Conservation (phyloP, 2,888 invertebrate genomes). For the Melanostoma scalare region DNA sequence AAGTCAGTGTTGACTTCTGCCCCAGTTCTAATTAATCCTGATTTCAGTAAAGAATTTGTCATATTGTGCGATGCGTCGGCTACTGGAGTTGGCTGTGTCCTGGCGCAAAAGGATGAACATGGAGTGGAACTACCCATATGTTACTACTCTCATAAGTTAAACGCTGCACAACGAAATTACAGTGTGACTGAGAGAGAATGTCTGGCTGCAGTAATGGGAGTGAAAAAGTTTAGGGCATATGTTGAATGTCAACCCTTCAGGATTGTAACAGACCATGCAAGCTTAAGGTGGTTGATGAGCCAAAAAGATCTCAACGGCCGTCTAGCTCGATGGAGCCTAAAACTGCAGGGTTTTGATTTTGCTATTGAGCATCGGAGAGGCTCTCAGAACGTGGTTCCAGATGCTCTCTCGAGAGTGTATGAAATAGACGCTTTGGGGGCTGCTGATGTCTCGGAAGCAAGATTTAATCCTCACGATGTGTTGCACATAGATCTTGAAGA, state of each 20-base stretch:
- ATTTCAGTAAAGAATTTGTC: neutral
- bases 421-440: neutral
- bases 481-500: neutral
- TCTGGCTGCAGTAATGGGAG: neutral
- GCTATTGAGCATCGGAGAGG: neutral
- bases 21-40: neutral
- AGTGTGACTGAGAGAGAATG: too few relatives aligned
- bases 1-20: too few relatives aligned
- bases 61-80: neutral
- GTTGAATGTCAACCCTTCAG: neutral
- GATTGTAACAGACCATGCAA: neutral
- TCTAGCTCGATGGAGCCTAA: neutral
- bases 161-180: neutral
- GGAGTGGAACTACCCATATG: slow-evolving; percentile 4
- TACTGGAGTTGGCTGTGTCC: neutral
- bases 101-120: slow-evolving; percentile 1
- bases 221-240: neutral
- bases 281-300: neutral
- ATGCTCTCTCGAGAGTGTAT: neutral
- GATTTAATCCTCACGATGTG: neutral
- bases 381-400: neutral
- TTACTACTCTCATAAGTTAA: slow-evolving; percentile 15
- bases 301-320: neutral
- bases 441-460: neutral
- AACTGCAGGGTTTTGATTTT: neutral